phyloP scores from a whole-genome alignment of 2,113 vertebrate genomes.

The Mustela lutreola region DNA sequence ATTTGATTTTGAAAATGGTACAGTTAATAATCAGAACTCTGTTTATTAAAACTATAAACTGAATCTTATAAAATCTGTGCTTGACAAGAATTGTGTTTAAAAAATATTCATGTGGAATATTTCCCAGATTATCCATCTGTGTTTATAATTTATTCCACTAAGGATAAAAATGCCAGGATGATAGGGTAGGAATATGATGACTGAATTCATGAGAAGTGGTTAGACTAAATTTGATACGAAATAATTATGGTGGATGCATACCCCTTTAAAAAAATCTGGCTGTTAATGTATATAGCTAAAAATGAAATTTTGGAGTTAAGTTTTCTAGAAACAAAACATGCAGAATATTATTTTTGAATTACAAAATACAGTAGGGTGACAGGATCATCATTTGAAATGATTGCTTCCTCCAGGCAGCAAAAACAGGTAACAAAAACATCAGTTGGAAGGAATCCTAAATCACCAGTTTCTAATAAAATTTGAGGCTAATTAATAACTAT shows the following conservation, averaged over 20 bases:
- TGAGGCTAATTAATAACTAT: constrained; percentile 23
- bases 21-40: constrained; percentile 29
- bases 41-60: constrained; percentile 51
- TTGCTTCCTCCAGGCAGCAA: neutral
- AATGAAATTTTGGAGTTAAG: neutral
- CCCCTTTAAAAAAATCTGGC: constrained; percentile 36
- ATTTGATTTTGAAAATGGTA: constrained; percentile 48
- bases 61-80: constrained; percentile 51
- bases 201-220: constrained; percentile 11
- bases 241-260: neutral
- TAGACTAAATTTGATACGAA: neutral
- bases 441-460: neutral
- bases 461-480: neutral
- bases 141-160: constrained; percentile 53
- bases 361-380: neutral
- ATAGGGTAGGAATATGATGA: neutral
- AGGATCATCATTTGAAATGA: neutral
- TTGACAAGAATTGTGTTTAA: constrained; percentile 38
- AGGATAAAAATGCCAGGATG: constrained; percentile 27
- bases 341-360: constrained; percentile 60
- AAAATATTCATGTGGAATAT: constrained; percentile 58
- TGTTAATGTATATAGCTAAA: constrained; percentile 53
- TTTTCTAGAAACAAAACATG: neutral
- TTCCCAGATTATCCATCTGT: constrained; percentile 66
- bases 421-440: constrained; percentile 45